phyloP scores from a whole-genome alignment of 2,888 invertebrate genomes.

The Lepidonotus clava region DNA sequence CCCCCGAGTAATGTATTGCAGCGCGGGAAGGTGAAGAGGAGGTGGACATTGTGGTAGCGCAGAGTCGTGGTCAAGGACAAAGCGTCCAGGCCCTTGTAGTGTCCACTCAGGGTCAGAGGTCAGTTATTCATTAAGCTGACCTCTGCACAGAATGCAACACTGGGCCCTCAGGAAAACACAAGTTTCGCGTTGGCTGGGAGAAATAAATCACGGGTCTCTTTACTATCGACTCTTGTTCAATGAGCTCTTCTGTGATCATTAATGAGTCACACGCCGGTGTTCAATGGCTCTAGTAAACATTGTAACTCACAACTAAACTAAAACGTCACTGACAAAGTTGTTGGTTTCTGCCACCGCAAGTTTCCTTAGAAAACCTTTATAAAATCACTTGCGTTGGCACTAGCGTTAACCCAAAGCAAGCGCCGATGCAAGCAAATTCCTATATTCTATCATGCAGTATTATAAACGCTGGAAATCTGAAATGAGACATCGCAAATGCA shows the following conservation, averaged over 20 bases:
- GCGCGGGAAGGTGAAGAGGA: not conserved
- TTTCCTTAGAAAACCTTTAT: no score
- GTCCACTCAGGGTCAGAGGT: slow-evolving; percentile 7
- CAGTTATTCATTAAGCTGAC: slow-evolving; percentile 45
- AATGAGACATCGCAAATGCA: no score
- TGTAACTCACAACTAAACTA: not conserved
- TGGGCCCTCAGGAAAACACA: not conserved
- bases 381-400: no score
- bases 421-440: no score
- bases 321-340: not conserved
- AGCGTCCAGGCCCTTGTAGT: not conserved
- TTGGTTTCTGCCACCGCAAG: no score
- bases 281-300: not conserved
- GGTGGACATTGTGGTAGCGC: not conserved
- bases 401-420: no score
- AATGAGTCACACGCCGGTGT: not conserved
- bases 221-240: not conserved
- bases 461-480: no score
- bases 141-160: not conserved
- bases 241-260: not conserved
- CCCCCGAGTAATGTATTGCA: slow-evolving; percentile 24
- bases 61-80: not conserved
- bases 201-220: not conserved
- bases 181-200: not conserved
- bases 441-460: no score